phyloP scores from a whole-genome alignment of 2,888 invertebrate species.

The Torymus aiolomorphi region DNA sequence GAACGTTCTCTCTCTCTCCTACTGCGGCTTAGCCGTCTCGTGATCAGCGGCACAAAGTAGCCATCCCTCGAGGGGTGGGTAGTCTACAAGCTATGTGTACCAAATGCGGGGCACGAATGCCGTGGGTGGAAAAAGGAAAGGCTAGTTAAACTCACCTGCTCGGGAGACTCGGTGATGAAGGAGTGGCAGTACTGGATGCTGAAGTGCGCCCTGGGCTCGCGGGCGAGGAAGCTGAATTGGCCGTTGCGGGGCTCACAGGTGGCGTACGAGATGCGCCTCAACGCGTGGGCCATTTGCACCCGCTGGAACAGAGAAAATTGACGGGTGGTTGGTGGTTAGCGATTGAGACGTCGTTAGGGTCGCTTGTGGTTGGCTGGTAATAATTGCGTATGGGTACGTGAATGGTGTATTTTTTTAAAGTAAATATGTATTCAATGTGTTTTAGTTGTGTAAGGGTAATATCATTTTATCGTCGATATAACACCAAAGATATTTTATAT shows the following conservation, averaged over 20 bases:
- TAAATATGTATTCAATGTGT: no score
- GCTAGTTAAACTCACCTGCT: conserved; percentile 80
- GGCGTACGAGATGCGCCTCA: conserved; percentile 90
- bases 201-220: conserved; percentile 83
- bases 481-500: no score
- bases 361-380: no score
- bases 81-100: no score
- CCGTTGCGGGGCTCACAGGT: conserved; percentile 88
- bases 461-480: no score
- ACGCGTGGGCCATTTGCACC: conserved; percentile 90
- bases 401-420: no score
- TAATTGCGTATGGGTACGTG: no score
- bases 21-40: no score
- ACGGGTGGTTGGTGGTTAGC: neutral
- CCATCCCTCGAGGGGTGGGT: neutral
- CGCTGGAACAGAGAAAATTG: conserved; percentile 77
- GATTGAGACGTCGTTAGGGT: no score
- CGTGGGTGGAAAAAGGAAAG: neutral
- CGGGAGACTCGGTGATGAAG: conserved; percentile 85
- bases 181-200: conserved; percentile 88
- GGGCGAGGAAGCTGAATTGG: conserved; percentile 88
- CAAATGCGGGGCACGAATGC: conserved; percentile 34
- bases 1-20: no score
- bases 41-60: conserved; percentile 3
- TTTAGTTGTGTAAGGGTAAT: no score